Evolutionary conservation across 2,888 invertebrate species (phyloP).

Genomic region (Epinotia ramella): DNA sequence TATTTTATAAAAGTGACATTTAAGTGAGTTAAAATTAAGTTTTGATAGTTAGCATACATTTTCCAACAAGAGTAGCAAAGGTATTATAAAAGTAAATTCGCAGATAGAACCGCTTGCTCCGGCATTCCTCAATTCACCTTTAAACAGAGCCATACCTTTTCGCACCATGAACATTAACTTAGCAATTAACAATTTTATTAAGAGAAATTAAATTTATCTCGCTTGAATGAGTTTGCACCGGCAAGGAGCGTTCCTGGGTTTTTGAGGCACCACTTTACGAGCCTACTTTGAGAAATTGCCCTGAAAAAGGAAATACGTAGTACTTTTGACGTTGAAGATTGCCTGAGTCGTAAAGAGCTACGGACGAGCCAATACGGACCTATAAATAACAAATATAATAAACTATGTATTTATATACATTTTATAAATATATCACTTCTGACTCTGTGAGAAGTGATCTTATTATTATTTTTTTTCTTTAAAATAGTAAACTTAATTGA

Average conservation of each 20-base stretch:
- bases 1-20: background rate
- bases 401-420: no score
- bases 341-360: slow-evolving; percentile 26
- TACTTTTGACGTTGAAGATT: slow-evolving; percentile 33
- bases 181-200: slow-evolving; percentile 42
- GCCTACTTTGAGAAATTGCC: slow-evolving; percentile 41
- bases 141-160: slow-evolving; percentile 35
- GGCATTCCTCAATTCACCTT: slow-evolving; percentile 24
- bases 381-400: background rate
- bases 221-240: slow-evolving; percentile 43
- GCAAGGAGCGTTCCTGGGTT: slow-evolving; percentile 22
- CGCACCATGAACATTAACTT: slow-evolving; percentile 39
- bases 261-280: slow-evolving; percentile 40
- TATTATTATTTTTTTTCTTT: no score
- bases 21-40: background rate
- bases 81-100: background rate
- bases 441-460: no score
- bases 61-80: background rate
- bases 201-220: slow-evolving; percentile 51
- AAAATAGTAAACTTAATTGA: no score
- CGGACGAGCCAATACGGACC: background rate
- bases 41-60: background rate
- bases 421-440: no score
- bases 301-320: slow-evolving; percentile 36
- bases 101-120: background rate